phyloP scores from a whole-genome alignment of 2,888 invertebrate genomes.

The Trypoxylon attenuatum region DNA sequence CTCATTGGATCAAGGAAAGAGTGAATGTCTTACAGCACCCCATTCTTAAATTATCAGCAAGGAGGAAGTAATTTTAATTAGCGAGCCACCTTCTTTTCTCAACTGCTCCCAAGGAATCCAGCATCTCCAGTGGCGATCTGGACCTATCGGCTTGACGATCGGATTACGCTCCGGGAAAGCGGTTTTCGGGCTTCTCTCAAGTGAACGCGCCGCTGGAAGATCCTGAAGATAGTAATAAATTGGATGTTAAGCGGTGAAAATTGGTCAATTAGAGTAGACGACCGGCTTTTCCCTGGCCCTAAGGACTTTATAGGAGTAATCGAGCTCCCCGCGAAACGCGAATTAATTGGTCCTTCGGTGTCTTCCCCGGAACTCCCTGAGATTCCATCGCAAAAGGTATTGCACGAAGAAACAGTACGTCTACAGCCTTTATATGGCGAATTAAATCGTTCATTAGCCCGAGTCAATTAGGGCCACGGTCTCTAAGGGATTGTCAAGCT shows the following conservation, averaged over 20 bases:
- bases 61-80: slow-evolving; percentile 63
- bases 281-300: slow-evolving; percentile 63
- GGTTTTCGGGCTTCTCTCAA: slow-evolving; percentile 44
- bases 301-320: slow-evolving; percentile 64
- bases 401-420: slow-evolving; percentile 11
- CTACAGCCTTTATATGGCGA: slow-evolving; percentile 26
- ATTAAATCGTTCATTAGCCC: slow-evolving; percentile 41
- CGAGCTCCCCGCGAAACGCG: slow-evolving; percentile 60
- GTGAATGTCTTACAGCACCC: slow-evolving; percentile 33
- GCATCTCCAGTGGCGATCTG: slow-evolving; percentile 33
- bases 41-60: slow-evolving; percentile 40
- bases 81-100: slow-evolving; percentile 18
- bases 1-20: slow-evolving; percentile 15
- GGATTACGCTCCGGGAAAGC: slow-evolving; percentile 61
- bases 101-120: slow-evolving; percentile 12
- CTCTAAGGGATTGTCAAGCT: background rate
- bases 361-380: slow-evolving; percentile 48
- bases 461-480: slow-evolving; percentile 31
- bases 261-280: slow-evolving; percentile 68
- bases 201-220: slow-evolving; percentile 46
- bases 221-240: slow-evolving; percentile 67
- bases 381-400: slow-evolving; percentile 25
- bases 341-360: slow-evolving; percentile 64
- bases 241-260: slow-evolving; percentile 70
- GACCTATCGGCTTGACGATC: slow-evolving; percentile 57